These are phyloP conservation scores for Dorcus hopei DNA, from an alignment of 2,888 invertebrate species.

Conservation along the genomic window DNA sequence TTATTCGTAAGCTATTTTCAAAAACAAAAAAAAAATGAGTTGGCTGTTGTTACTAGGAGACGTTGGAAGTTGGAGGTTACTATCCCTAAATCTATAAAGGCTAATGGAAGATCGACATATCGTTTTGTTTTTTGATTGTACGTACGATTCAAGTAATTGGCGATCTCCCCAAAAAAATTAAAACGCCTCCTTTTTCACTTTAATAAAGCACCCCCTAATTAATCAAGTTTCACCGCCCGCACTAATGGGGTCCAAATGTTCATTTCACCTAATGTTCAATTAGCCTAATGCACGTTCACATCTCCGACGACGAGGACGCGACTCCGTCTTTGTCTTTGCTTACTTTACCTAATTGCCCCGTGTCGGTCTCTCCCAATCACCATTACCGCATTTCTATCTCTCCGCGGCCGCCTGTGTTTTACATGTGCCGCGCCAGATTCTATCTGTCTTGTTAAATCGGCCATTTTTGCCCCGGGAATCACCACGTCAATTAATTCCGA, in stretches of 20 bases:
- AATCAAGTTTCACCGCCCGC: constrained; percentile 43
- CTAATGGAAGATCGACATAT: too few relatives aligned
- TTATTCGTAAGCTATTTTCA: too few relatives aligned
- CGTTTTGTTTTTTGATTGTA: too few relatives aligned
- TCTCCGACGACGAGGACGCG: constrained; percentile 34
- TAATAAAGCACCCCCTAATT: constrained; percentile 36
- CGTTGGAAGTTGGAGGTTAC: too few relatives aligned
- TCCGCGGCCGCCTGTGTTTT: constrained; percentile 19
- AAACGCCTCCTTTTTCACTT: constrained; percentile 10
- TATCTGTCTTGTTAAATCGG: constrained; percentile 41
- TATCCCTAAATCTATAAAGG: too few relatives aligned
- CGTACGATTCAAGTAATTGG: too few relatives aligned
- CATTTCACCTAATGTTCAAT: constrained; percentile 54
- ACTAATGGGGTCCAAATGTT: constrained; percentile 50
- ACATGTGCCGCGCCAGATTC: constrained; percentile 36
- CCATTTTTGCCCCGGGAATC: constrained; percentile 40
- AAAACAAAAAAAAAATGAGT: too few relatives aligned
- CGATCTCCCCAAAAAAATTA: too few relatives aligned
- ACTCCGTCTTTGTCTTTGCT: constrained; percentile 35
- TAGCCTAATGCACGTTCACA: constrained; percentile 54
- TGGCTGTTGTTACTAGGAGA: too few relatives aligned
- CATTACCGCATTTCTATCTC: constrained; percentile 32
- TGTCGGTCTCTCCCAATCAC: constrained; percentile 27
- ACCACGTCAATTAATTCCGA: constrained; percentile 43
- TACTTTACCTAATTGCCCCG: constrained; percentile 49